These are phyloP conservation scores for Aphelocoma californica DNA, from an alignment of 2,797 vertebrate species.

Conservation along the genomic window DNA sequence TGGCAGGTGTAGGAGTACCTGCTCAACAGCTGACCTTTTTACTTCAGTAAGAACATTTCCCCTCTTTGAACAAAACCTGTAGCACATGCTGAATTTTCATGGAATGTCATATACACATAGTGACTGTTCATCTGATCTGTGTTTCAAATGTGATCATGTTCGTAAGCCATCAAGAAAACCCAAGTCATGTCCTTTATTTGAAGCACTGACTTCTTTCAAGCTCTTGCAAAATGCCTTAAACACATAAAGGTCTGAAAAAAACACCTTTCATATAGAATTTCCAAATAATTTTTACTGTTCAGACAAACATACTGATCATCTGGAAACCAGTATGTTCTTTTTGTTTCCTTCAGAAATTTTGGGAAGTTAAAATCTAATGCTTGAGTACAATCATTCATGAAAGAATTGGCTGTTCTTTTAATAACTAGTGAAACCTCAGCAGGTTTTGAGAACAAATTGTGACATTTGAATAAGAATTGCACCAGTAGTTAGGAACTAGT, in stretches of 20 bases:
- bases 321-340: neutral
- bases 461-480: neutral
- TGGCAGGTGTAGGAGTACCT: neutral
- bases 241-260: neutral
- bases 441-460: neutral
- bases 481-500: neutral
- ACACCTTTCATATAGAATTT: neutral
- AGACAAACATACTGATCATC: neutral
- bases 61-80: neutral
- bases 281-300: neutral
- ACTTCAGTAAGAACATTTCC: neutral
- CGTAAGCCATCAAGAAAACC: neutral
- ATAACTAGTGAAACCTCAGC: neutral
- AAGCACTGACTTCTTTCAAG: neutral
- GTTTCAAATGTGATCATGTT: neutral
- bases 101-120: neutral
- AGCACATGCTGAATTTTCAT: neutral
- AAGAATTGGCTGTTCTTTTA: neutral
- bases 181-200: neutral
- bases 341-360: neutral
- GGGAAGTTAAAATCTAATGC: neutral
- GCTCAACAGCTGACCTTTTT: neutral
- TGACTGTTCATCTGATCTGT: neutral
- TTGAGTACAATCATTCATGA: neutral
- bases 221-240: neutral